Evolutionary conservation across 2,888 invertebrate genomes (phyloP).

Genomic region (Synergus umbraculus): DNA sequence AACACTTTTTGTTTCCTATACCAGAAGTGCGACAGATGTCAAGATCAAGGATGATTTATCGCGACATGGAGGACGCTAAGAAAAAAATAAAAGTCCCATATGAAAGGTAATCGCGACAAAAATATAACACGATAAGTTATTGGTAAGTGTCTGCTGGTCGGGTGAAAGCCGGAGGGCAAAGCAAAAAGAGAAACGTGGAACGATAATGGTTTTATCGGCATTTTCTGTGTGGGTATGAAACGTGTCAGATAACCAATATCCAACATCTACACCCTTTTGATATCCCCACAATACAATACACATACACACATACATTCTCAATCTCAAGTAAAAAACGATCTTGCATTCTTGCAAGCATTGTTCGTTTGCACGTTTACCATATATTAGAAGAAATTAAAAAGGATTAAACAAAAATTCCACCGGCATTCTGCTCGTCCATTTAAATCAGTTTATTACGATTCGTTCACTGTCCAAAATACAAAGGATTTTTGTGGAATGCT

Average conservation of each 20-base stretch:
- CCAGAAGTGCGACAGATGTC: conserved; percentile 15
- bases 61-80: conserved; percentile 10
- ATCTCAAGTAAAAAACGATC: conserved; percentile 8
- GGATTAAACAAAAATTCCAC: not conserved
- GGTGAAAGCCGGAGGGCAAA: conserved; percentile 48
- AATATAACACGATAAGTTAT: conserved; percentile 40
- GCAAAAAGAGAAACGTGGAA: conserved; percentile 58
- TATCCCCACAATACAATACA: conserved; percentile 4
- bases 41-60: conserved; percentile 31
- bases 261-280: conserved; percentile 38
- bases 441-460: not conserved
- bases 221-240: conserved; percentile 37
- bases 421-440: not conserved
- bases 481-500: not conserved
- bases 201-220: conserved; percentile 61
- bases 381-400: not conserved
- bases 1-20: not conserved
- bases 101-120: conserved; percentile 39
- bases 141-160: conserved; percentile 33
- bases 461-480: not conserved
- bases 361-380: not conserved
- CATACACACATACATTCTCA: not conserved
- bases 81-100: conserved; percentile 30
- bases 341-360: not conserved
- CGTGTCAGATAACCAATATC: conserved; percentile 39